Evolutionary conservation across 2,113 vertebrate species (phyloP).

Genomic region (Leucosticte australis): DNA sequence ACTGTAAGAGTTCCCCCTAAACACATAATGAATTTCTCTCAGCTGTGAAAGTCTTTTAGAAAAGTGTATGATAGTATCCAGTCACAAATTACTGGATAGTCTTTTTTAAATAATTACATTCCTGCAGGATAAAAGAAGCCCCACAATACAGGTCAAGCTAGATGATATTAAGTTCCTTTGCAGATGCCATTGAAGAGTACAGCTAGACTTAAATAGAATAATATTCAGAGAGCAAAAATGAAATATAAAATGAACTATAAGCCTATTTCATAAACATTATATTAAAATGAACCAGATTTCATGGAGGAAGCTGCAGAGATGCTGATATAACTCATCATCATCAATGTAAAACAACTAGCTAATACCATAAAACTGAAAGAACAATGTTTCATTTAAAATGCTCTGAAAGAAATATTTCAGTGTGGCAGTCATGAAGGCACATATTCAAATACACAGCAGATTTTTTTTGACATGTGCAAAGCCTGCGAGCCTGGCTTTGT

Average conservation of each 20-base stretch:
- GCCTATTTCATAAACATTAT: background rate
- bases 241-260: conserved; percentile 55
- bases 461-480: background rate
- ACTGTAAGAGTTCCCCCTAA: background rate
- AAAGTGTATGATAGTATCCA: background rate
- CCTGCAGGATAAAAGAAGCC: conserved; percentile 20
- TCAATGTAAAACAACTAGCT: background rate
- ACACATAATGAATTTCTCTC: conserved; percentile 11
- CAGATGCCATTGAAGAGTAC: background rate
- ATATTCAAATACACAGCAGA: background rate
- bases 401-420: background rate
- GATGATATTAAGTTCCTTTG: conserved; percentile 16
- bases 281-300: background rate
- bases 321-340: background rate
- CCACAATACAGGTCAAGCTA: background rate
- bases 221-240: background rate
- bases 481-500: background rate
- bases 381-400: background rate
- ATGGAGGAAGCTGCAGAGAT: background rate
- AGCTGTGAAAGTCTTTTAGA: background rate
- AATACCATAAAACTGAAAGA: background rate
- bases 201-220: conserved; percentile 11
- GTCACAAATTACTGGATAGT: background rate
- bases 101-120: conserved; percentile 26
- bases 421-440: background rate